These are phyloP conservation scores for Pinna nobilis DNA, from an alignment of 1,140 invertebrate species.

Conservation along the genomic window DNA sequence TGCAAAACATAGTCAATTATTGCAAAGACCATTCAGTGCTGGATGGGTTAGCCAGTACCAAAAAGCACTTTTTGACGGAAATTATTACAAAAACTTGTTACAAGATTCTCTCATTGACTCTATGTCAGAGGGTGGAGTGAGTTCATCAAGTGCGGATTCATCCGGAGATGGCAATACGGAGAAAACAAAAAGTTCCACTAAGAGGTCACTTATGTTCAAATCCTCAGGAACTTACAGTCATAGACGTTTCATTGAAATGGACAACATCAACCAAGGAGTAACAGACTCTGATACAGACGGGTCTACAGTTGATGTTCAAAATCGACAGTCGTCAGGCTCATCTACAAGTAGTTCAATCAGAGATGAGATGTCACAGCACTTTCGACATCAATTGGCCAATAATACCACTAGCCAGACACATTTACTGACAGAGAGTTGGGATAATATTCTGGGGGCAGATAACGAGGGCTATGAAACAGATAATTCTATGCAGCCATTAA, in stretches of 20 bases:
- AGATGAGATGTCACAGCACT: constrained; percentile 25
- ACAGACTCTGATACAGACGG: constrained; percentile 42
- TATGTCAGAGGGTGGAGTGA: constrained; percentile 29
- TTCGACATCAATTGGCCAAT: constrained; percentile 20
- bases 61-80: constrained; percentile 47
- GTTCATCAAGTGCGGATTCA: constrained; percentile 38
- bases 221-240: constrained; percentile 57
- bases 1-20: constrained; percentile 56
- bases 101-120: constrained; percentile 60
- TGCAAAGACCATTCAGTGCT: constrained; percentile 57
- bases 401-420: constrained; percentile 40
- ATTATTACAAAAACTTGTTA: constrained; percentile 60
- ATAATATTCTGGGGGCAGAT: constrained; percentile 38
- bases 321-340: not conserved
- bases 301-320: constrained; percentile 34
- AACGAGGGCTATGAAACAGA: constrained; percentile 28
- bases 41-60: constrained; percentile 60
- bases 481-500: constrained; percentile 40
- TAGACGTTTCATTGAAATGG: constrained; percentile 49
- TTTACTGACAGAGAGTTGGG: constrained; percentile 58
- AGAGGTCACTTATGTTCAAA: constrained; percentile 37
- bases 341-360: constrained; percentile 16
- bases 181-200: constrained; percentile 24
- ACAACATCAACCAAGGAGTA: constrained; percentile 22
- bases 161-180: constrained; percentile 22